Conservation (phyloP, 2,113 vertebrate species). For the Myxocyprinus asiaticus region DNA sequence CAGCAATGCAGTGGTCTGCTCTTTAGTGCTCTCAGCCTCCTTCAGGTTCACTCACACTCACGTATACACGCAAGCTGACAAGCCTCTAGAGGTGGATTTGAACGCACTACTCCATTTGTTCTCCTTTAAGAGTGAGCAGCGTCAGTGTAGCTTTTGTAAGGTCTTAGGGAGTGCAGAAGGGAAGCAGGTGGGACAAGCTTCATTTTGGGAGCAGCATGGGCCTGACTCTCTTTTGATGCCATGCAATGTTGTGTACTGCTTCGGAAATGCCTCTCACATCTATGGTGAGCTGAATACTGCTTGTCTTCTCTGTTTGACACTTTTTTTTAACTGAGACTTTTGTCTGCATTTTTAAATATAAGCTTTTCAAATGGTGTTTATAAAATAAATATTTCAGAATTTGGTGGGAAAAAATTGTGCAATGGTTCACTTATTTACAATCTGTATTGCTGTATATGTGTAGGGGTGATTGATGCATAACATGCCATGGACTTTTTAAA, state of each 20-base stretch:
- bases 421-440: too few relatives aligned
- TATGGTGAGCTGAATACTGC: constrained; percentile 37
- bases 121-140: not conserved
- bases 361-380: not conserved
- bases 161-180: constrained; percentile 6
- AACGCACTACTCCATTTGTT: not conserved
- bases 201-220: constrained; percentile 19
- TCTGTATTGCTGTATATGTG: too few relatives aligned
- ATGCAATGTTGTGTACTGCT: constrained; percentile 33
- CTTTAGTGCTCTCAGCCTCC: constrained; percentile 28
- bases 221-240: constrained; percentile 33
- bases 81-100: constrained; percentile 23
- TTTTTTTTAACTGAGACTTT: not conserved
- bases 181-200: constrained; percentile 18
- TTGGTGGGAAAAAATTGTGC: too few relatives aligned
- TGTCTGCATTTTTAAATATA: not conserved
- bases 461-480: too few relatives aligned
- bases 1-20: constrained; percentile 46
- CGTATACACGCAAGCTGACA: not conserved
- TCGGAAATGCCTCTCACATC: constrained; percentile 51
- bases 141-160: constrained; percentile 27
- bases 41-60: constrained; percentile 20
- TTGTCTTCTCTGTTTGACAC: constrained; percentile 13
- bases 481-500: too few relatives aligned
- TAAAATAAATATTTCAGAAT: too few relatives aligned